Conservation (phyloP, 2,113 vertebrate species). For the Irena cyanogastra region DNA sequence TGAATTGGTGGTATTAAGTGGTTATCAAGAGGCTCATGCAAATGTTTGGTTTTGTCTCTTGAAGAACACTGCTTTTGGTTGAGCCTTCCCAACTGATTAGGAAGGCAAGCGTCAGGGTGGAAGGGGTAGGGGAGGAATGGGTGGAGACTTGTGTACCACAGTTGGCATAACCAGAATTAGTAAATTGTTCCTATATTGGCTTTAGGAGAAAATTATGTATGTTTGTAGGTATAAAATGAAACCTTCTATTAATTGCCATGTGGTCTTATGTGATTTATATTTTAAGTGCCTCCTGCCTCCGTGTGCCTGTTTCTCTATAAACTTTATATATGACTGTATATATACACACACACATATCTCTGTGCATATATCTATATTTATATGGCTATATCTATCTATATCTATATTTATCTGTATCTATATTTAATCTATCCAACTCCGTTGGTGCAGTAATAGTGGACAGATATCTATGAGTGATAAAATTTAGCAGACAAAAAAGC, state of each 20-base stretch:
- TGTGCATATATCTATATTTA: not conserved
- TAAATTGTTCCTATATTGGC: not conserved
- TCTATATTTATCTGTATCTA: not conserved
- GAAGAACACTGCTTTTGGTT: not conserved
- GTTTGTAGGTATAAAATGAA: not conserved
- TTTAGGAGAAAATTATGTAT: not conserved
- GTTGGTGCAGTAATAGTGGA: not conserved
- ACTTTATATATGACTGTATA: not conserved
- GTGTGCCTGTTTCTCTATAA: not conserved
- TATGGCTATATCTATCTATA: not conserved
- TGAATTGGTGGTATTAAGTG: not conserved
- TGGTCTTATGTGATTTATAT: not conserved
- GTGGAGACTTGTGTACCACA: not conserved
- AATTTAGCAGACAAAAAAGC: not conserved
- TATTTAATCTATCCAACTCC: not conserved
- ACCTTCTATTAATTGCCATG: not conserved
- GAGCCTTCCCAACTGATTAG: not conserved
- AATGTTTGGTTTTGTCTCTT: not conserved
- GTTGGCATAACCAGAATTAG: not conserved
- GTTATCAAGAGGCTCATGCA: not conserved
- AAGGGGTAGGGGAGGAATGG: rapidly evolving
- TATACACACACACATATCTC: not conserved
- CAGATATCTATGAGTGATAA: not conserved
- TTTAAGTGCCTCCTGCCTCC: not conserved
- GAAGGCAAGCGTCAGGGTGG: not conserved